Conservation (phyloP, 2,113 vertebrate species). For the Microtus richardsoni region DNA sequence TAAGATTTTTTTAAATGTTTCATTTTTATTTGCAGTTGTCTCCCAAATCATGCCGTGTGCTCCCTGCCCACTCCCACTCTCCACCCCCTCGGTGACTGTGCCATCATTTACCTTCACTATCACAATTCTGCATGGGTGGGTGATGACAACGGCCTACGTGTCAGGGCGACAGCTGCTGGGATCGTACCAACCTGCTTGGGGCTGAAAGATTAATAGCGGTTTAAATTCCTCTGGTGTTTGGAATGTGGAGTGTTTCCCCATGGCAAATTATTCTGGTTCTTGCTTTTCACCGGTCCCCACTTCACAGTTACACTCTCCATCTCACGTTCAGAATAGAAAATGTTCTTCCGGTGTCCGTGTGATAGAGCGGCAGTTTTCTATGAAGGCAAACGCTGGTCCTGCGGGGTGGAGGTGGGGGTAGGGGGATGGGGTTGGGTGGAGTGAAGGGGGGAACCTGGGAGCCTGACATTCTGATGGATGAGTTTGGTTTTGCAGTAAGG, state of each 20-base stretch:
- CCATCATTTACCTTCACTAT: not conserved
- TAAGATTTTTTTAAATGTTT: not conserved
- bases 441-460: not conserved
- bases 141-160: constrained; percentile 32
- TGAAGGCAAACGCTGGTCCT: not conserved
- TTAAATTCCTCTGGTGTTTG: constrained; percentile 51
- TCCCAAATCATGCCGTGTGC: not conserved
- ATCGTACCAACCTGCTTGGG: not conserved
- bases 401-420: not conserved
- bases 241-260: constrained; percentile 31
- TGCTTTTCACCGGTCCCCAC: not conserved
- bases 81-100: not conserved
- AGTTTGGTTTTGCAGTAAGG: constrained; percentile 47
- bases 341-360: not conserved
- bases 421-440: not conserved
- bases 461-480: not conserved
- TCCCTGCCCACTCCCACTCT: not conserved
- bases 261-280: constrained; percentile 6
- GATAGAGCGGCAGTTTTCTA: constrained; percentile 6
- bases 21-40: constrained; percentile 7
- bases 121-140: not conserved
- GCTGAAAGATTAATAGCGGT: constrained; percentile 42
- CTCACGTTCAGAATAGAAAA: not conserved
- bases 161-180: not conserved
- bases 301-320: not conserved